phyloP scores from a whole-genome alignment of 2,797 vertebrate genomes.

The Oophaga sylvatica region DNA sequence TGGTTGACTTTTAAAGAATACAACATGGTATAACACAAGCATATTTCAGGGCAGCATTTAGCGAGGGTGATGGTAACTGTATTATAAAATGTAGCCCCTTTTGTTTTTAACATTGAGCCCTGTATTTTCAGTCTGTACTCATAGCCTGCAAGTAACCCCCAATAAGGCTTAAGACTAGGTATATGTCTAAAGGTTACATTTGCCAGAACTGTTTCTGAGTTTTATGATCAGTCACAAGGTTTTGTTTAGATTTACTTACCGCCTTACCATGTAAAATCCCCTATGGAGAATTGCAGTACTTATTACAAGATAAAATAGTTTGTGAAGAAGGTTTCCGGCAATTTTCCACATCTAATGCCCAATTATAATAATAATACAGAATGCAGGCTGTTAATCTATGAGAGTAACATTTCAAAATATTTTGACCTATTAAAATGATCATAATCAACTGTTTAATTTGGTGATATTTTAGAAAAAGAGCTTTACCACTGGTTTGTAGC shows the following conservation, averaged over 20 bases:
- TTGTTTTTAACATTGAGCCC: background rate
- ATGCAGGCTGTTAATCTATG: background rate
- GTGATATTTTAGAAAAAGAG: too few species aligned
- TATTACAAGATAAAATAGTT: background rate
- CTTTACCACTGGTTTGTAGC: too few species aligned
- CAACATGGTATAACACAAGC: conserved; percentile 68
- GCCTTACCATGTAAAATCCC: background rate
- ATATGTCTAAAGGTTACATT: background rate
- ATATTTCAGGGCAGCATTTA: background rate
- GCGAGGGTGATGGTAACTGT: background rate
- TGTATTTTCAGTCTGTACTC: background rate
- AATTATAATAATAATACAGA: background rate
- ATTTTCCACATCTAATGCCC: background rate
- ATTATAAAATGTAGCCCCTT: background rate
- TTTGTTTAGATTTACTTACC: conserved; percentile 1
- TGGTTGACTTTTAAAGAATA: conserved; percentile 68
- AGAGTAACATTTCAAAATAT: background rate
- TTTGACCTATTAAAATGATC: too few species aligned
- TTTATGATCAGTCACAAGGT: background rate
- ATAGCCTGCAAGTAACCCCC: background rate
- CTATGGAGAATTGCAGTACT: background rate
- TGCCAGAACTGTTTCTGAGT: background rate
- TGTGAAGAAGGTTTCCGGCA: background rate
- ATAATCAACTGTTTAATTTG: too few species aligned
- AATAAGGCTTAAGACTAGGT: background rate